Conservation (phyloP, 2,113 vertebrate species). For the Anarhynchus alexandrinus region DNA sequence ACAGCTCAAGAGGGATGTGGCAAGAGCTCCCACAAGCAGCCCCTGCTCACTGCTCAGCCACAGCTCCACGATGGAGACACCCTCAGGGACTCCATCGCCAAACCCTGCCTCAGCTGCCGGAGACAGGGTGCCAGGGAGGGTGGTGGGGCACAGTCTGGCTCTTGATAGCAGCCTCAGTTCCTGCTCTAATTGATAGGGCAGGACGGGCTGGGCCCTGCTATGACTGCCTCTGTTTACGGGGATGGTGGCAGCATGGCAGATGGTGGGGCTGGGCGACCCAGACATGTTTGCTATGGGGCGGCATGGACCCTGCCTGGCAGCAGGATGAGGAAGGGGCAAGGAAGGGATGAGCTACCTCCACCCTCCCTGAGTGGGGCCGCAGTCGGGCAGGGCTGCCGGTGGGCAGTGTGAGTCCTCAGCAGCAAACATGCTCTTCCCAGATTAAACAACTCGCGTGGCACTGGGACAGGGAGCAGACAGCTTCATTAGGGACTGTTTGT, state of each 20-base stretch:
- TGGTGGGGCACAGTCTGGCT: accelerated
- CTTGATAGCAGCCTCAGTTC: accelerated
- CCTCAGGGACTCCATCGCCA: too few species aligned
- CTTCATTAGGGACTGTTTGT: neutral
- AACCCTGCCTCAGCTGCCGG: neutral
- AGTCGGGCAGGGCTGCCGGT: neutral
- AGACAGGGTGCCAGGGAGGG: neutral
- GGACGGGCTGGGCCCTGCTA: neutral
- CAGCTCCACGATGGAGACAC: accelerated
- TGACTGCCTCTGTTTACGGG: accelerated
- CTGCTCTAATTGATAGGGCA: neutral
- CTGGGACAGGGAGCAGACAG: neutral
- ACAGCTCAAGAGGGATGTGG: too few species aligned
- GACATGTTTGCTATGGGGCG: accelerated
- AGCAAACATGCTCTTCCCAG: neutral
- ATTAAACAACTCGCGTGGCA: neutral
- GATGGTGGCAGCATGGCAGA: neutral
- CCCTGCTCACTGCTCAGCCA: neutral
- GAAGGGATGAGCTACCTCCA: neutral
- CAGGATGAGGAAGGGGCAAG: accelerated
- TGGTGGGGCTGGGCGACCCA: accelerated
- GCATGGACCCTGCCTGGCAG: neutral
- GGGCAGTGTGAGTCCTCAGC: accelerated
- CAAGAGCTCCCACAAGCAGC: too few species aligned
- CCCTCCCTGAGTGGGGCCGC: accelerated